Evolutionary conservation across 2,113 vertebrate genomes (phyloP).

Genomic region (Chaenogobius annularis): DNA sequence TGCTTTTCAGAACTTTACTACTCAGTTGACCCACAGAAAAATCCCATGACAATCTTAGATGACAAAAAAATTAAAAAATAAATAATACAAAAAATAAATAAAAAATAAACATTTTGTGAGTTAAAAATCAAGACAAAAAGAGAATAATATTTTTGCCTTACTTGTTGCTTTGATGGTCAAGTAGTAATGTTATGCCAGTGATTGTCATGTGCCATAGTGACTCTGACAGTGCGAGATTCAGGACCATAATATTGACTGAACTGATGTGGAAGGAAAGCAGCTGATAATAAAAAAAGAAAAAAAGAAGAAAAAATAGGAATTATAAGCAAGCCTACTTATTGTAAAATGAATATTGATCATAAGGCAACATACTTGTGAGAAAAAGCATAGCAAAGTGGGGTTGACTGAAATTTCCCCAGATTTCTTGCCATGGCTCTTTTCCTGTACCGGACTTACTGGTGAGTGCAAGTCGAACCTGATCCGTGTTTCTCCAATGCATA

Average conservation of each 20-base stretch:
- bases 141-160: slow-evolving; percentile 14
- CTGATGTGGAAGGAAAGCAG: slow-evolving; percentile 89
- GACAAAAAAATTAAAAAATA: too few relatives aligned
- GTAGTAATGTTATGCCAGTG: slow-evolving; percentile 82
- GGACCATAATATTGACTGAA: slow-evolving; percentile 93
- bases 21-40: slow-evolving; percentile 87
- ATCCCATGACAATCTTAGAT: slow-evolving; percentile 84
- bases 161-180: slow-evolving; percentile 85
- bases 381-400: slow-evolving; percentile 80
- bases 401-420: slow-evolving; percentile 72
- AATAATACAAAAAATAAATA: too few relatives aligned
- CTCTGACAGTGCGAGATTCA: slow-evolving; percentile 88
- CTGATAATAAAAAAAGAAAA: slow-evolving; percentile 65
- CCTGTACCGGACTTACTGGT: slow-evolving; percentile 52
- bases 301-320: background rate
- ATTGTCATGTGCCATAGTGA: slow-evolving; percentile 95
- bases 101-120: background rate
- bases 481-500: slow-evolving; percentile 91
- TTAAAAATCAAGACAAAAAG: background rate
- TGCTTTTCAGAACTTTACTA: slow-evolving; percentile 95
- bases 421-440: slow-evolving; percentile 50
- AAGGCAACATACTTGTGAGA: slow-evolving; percentile 84
- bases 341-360: background rate
- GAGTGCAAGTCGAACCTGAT: slow-evolving; percentile 87
- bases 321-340: background rate